phyloP scores from a whole-genome alignment of 2,113 vertebrate genomes.

The Pseudorectes ferrugineus region DNA sequence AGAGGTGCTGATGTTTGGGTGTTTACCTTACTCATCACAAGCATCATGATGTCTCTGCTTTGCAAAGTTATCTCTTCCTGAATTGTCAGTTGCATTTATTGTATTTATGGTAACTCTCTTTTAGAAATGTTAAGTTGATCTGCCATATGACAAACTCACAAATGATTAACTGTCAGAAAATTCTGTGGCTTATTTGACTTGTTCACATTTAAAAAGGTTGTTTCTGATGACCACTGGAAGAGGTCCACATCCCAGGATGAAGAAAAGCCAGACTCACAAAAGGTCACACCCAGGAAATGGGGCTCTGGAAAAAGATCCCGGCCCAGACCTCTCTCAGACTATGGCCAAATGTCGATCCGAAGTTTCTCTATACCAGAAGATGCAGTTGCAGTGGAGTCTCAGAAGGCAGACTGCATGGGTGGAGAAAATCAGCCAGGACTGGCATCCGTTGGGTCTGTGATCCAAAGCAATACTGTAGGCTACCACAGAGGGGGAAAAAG shows the following conservation, averaged over 20 bases:
- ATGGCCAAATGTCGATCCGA: conserved; percentile 80
- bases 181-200: conserved; percentile 68
- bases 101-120: not conserved
- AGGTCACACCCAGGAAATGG: conserved; percentile 69
- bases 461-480: conserved; percentile 33
- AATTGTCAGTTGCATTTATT: not conserved
- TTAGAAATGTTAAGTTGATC: not conserved
- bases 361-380: conserved; percentile 91
- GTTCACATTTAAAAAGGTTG: conserved; percentile 80
- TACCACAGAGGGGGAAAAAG: conserved; percentile 67
- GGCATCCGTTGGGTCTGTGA: not conserved
- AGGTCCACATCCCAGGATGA: conserved; percentile 67
- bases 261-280: conserved; percentile 66
- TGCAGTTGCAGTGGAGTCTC: conserved; percentile 60
- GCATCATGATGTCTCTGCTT: not conserved
- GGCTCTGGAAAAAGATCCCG: conserved; percentile 73
- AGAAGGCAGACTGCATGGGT: conserved; percentile 26
- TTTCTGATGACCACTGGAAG: conserved; percentile 72
- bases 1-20: not conserved
- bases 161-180: not conserved
- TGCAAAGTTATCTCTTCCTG: not conserved
- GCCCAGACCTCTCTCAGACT: conserved; percentile 92
- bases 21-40: not conserved
- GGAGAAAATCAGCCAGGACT: conserved; percentile 29
- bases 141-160: not conserved